phyloP scores from a whole-genome alignment of 2,797 vertebrate species.

The Florisuga fusca region DNA sequence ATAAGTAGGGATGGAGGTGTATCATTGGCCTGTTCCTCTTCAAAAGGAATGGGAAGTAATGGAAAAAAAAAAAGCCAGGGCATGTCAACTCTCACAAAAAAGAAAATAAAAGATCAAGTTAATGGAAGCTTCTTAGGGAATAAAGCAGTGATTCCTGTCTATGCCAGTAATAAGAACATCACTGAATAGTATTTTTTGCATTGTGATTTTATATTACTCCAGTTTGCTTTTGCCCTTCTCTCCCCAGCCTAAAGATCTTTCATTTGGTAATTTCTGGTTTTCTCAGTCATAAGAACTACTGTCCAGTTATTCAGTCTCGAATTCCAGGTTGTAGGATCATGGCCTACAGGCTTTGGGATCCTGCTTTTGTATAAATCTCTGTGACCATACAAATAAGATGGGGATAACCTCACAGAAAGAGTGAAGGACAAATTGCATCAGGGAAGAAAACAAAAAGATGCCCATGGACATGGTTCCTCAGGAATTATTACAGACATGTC shows the following conservation, averaged over 20 bases:
- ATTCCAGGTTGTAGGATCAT: not conserved
- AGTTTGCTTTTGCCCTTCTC: not conserved
- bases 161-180: not conserved
- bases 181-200: not conserved
- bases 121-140: constrained; percentile 1
- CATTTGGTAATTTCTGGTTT: not conserved
- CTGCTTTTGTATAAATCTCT: not conserved
- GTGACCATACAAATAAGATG: not conserved
- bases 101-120: not conserved
- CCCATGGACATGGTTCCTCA: not conserved
- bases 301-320: not conserved
- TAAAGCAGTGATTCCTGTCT: not conserved
- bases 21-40: not conserved
- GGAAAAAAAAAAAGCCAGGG: not conserved
- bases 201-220: not conserved
- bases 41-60: not conserved
- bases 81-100: not conserved
- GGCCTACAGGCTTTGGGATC: not conserved
- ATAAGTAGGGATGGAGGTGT: not conserved
- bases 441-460: not conserved
- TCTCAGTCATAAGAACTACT: not conserved
- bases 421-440: not conserved
- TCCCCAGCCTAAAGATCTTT: not conserved
- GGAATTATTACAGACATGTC: not conserved
- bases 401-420: not conserved